phyloP scores from a whole-genome alignment of 2,888 invertebrate genomes.

The Psylliodes chrysocephalus region DNA sequence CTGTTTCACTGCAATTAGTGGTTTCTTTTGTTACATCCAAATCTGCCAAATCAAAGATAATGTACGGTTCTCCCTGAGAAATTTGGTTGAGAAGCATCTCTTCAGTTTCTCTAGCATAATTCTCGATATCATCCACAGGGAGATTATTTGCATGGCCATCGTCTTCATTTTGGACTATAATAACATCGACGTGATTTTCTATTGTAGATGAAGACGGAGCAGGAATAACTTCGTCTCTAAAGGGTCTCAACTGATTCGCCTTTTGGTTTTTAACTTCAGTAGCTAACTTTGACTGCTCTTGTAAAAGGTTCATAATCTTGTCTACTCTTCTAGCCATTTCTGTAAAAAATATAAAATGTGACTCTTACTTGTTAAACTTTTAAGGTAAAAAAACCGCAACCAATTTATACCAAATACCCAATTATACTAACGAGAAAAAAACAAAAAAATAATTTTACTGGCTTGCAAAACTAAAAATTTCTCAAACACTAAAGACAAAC shows the following conservation, averaged over 20 bases:
- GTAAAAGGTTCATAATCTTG: not conserved
- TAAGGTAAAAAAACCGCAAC: too few species aligned
- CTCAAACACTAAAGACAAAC: too few species aligned
- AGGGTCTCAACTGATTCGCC: not conserved
- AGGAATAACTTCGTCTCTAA: not conserved
- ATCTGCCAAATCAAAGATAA: not conserved
- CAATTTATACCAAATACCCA: too few species aligned
- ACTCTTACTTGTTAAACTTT: too few species aligned
- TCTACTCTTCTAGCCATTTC: not conserved
- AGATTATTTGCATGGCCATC: not conserved
- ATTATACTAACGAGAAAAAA: too few species aligned
- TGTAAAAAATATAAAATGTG: too few species aligned
- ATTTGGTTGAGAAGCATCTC: not conserved
- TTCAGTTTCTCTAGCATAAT: not conserved
- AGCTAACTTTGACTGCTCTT: not conserved
- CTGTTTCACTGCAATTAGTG: not conserved
- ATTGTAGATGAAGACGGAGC: not conserved
- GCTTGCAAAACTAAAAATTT: too few species aligned
- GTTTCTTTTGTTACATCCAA: not conserved
- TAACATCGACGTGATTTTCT: not conserved
- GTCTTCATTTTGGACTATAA: not conserved
- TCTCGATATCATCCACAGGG: not conserved
- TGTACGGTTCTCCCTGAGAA: not conserved
- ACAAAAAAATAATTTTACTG: too few species aligned
- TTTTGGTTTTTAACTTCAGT: not conserved